Base-by-base conservation (phyloP, 2,888 invertebrate genomes). In the Athalia rosae region DNA sequence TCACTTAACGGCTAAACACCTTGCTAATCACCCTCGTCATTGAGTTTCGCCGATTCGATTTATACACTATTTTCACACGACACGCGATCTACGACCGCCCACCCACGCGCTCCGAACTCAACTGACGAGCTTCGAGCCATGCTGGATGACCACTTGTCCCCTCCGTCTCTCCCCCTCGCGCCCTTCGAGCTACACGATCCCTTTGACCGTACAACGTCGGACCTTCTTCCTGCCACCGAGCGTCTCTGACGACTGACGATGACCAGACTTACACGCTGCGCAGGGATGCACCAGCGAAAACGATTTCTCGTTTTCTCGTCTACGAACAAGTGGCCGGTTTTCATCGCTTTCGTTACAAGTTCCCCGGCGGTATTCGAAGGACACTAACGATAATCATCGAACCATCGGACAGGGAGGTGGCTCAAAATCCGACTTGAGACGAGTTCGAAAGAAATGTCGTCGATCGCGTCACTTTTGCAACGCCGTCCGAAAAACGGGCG, bases 61-160 rank as follows among this genome's bases (percentile, higher is more conserved):
- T 41, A 41, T 3, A 5, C 43, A 7, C 45, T n/a, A 5, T 45
- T n/a, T 13, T 45, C 45, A n/a, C 15, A 15, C 28, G 4, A 47
- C 74, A 13, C 9, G 47, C 74, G 11, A 58, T 61, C 47, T 15
- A 47, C 61, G 28, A 74, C 83, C 82, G 81, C 13, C 74, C 81
- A 64, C 80, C 77, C 80, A 83, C 84, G 82, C 81, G 87, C 82
- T 86, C 85, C 85, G 85, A 85, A 84, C 80, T 80, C 80, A 80
- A 87, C 87, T 87, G 86, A 77, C 80, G 80, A 80, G 77, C 79
- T 71, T 45, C 48, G 62, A 79, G 81, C 81, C 86, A 85, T 84
- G 84, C 86, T 84, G 80, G 81, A 81, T 66, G 76, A 80, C 81
- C 82, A 73, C 79, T 78, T 73, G 74, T 71, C 82, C 81, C 82